Conservation (phyloP, 2,113 vertebrate species). For the Elgaria multicarinata region DNA sequence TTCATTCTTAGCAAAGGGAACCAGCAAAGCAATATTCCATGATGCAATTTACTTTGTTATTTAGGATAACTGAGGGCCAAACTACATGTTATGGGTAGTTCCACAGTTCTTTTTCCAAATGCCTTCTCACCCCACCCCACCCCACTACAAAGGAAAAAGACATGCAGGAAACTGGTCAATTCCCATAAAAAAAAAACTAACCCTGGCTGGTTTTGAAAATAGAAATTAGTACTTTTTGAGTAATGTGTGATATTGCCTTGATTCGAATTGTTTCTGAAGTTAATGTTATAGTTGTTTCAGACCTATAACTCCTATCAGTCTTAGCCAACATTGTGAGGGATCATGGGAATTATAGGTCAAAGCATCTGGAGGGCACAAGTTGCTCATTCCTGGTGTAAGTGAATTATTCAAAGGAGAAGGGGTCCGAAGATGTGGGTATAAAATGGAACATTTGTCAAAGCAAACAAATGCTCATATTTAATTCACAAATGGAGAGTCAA, state of each 20-base stretch:
- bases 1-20: conserved; percentile 34
- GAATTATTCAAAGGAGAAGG: background rate
- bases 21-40: conserved; percentile 39
- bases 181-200: background rate
- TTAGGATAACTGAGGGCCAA: conserved; percentile 6
- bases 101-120: background rate
- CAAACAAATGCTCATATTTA: background rate
- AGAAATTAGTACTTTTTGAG: background rate
- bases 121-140: too few relatives aligned
- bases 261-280: background rate
- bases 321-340: too few relatives aligned
- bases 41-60: conserved; percentile 42
- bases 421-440: background rate
- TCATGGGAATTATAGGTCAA: too few relatives aligned
- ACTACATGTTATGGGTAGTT: background rate
- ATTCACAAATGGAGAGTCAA: background rate
- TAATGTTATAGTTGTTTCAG: background rate
- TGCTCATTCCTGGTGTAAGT: background rate
- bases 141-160: background rate
- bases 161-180: background rate
- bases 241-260: background rate
- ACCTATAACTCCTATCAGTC: too few relatives aligned
- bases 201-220: background rate
- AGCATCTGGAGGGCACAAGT: too few relatives aligned
- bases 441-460: background rate